Conservation (phyloP, 2,113 vertebrate species). For the Heptranchias perlo region DNA sequence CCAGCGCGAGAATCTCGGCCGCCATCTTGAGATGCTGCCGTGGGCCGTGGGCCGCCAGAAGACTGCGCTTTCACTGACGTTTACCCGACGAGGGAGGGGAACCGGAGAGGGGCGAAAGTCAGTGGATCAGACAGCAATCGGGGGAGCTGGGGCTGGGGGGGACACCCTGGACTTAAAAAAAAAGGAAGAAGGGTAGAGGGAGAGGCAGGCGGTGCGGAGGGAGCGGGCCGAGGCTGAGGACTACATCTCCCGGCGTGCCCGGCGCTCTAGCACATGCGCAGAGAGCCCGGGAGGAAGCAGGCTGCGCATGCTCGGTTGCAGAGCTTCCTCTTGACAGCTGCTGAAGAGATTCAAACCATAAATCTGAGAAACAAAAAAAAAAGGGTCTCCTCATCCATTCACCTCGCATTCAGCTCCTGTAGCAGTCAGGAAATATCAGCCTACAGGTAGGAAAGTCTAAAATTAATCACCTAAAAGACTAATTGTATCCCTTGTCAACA, state of each 20-base stretch:
- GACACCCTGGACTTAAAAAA: too few species aligned
- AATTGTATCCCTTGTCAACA: not conserved
- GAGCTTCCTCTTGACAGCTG: not conserved
- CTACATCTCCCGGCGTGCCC: not conserved
- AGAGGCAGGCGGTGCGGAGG: too few species aligned
- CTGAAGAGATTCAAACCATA: not conserved
- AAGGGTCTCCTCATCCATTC: too few species aligned
- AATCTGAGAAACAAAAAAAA: too few species aligned
- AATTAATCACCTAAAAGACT: too few species aligned
- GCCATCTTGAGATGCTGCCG: not conserved
- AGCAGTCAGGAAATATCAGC: not conserved
- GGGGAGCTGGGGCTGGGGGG: too few species aligned
- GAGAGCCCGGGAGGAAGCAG: not conserved
- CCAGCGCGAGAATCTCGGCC: not conserved
- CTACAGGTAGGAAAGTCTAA: not conserved
- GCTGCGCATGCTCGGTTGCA: not conserved
- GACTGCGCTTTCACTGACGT: not conserved
- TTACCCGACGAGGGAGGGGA: too few species aligned
- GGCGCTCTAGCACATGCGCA: not conserved
- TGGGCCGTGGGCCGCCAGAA: not conserved
- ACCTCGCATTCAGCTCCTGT: not conserved
- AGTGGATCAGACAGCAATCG: too few species aligned
- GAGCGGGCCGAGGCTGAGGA: not conserved
- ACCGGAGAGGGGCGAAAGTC: too few species aligned
- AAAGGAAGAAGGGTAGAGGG: not conserved